phyloP scores from a whole-genome alignment of 1,140 invertebrate genomes.

The Bombus affinis region DNA sequence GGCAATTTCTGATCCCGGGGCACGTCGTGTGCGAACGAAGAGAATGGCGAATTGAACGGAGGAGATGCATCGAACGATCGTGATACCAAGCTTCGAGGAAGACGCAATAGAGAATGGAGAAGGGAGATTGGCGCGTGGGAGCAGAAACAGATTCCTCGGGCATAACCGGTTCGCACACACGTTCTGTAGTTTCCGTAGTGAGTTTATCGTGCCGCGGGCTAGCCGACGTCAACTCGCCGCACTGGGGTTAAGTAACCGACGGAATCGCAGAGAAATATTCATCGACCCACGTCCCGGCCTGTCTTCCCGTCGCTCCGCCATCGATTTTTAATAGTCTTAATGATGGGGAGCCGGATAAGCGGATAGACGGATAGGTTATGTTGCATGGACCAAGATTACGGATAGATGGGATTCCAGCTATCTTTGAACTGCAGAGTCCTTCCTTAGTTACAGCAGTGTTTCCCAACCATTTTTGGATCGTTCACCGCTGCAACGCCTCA shows the following conservation, averaged over 20 bases:
- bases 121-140: conserved; percentile 72
- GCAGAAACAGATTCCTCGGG: conserved; percentile 76
- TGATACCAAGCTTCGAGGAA: not conserved
- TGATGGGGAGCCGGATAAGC: conserved; percentile 40
- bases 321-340: conserved; percentile 60
- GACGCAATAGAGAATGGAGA: conserved; percentile 7
- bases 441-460: too few relatives aligned
- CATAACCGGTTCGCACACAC: conserved; percentile 74
- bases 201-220: conserved; percentile 65
- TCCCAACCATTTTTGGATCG: too few relatives aligned
- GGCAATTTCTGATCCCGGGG: conserved; percentile 75
- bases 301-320: conserved; percentile 23
- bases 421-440: not conserved
- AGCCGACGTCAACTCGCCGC: conserved; percentile 54
- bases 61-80: conserved; percentile 50
- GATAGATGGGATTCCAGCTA: conserved; percentile 32
- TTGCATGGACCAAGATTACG: not conserved
- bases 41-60: conserved; percentile 39
- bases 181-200: conserved; percentile 33
- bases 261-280: conserved; percentile 64
- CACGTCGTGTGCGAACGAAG: conserved; percentile 63
- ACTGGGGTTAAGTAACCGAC: conserved; percentile 64
- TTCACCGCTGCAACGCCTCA: too few relatives aligned
- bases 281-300: conserved; percentile 50
- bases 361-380: conserved; percentile 13